Evolutionary conservation across 2,113 vertebrate genomes (phyloP).

Genomic region (Ceuthmochares aereus): DNA sequence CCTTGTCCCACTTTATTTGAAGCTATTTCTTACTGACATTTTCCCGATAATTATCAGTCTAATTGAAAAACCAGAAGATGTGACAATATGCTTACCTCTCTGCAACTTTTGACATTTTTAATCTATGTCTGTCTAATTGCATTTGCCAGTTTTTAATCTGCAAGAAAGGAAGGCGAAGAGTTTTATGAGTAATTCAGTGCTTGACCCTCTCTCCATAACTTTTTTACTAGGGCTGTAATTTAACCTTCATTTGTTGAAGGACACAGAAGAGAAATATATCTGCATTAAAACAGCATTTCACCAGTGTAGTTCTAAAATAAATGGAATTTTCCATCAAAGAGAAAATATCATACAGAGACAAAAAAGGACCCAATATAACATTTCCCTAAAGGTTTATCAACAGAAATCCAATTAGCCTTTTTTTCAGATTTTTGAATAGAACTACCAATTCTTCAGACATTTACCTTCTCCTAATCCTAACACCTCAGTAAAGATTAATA

Average conservation of each 20-base stretch:
- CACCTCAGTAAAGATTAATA: neutral
- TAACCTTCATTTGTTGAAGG: conserved; percentile 6
- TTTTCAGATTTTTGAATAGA: neutral
- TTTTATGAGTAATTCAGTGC: conserved; percentile 2
- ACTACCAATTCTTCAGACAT: neutral
- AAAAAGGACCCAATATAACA: neutral
- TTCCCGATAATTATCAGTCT: neutral
- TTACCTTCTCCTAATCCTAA: neutral
- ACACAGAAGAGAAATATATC: conserved; percentile 4
- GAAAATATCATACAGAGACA: neutral
- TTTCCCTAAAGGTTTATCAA: neutral
- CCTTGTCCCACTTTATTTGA: neutral
- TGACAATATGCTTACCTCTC: conserved; percentile 86
- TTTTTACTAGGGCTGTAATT: conserved; percentile 19
- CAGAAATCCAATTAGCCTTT: neutral
- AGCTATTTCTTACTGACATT: neutral
- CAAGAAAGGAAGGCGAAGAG: conserved; percentile 66
- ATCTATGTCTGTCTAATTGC: conserved; percentile 96
- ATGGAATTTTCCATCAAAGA: neutral
- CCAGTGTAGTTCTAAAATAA: neutral
- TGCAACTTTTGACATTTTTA: conserved; percentile 99
- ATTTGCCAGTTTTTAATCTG: conserved; percentile 98
- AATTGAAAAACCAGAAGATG: neutral
- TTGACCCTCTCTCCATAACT: neutral
- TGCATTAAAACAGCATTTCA: neutral